Evolutionary conservation across 2,797 vertebrate genomes (phyloP).

Genomic region (Vireo griseus): DNA sequence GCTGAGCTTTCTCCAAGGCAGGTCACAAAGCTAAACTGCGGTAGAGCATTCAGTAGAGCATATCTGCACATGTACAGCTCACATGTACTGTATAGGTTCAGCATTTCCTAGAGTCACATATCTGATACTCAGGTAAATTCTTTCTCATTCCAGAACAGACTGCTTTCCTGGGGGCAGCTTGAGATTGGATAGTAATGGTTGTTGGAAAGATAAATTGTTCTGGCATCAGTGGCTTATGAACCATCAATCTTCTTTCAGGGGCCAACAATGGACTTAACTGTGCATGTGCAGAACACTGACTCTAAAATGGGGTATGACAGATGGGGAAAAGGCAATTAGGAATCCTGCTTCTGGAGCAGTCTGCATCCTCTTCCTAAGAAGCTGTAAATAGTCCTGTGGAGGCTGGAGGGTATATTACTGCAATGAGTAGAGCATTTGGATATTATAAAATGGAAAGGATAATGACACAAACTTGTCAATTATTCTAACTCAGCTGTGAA

Average conservation of each 20-base stretch:
- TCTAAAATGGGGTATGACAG: neutral
- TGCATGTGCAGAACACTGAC: neutral
- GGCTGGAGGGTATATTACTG: neutral
- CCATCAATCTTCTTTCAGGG: neutral
- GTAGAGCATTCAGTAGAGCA: neutral
- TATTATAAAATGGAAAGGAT: neutral
- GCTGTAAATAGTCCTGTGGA: neutral
- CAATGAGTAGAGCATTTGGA: neutral
- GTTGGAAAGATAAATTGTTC: constrained; percentile 8
- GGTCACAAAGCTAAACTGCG: neutral
- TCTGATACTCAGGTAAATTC: neutral
- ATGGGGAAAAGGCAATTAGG: neutral
- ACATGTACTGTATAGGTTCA: neutral
- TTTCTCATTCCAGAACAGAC: neutral
- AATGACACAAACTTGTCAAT: neutral
- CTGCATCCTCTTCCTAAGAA: neutral
- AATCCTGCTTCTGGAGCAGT: neutral
- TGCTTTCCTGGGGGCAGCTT: neutral
- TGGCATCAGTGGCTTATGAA: neutral
- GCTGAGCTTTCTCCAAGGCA: neutral
- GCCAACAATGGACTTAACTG: neutral
- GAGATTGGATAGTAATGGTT: neutral
- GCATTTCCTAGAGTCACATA: neutral
- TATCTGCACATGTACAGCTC: neutral
- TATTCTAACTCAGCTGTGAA: neutral